Percentiles rank a stretch among this genome's conserved stretches.
Evolutionary conservation across 2,113 vertebrate species (phyloP).

Genomic region (Cepphus grylle): DNA sequence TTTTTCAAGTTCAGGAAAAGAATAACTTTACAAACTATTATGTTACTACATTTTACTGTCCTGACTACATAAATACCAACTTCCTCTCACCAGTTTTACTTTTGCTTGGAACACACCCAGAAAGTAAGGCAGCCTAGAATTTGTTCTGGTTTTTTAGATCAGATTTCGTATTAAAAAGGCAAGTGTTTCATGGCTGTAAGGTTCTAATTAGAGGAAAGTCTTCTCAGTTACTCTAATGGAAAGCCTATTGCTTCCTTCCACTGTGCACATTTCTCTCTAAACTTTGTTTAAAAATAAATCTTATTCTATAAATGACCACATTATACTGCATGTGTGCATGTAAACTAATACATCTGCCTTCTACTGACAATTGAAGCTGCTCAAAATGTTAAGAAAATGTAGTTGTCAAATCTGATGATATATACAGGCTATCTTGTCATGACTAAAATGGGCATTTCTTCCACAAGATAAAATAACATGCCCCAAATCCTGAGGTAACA

Average conservation of each 20-base stretch:
- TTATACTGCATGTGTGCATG: neutral
- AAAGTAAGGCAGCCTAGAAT: neutral
- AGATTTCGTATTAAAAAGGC: neutral
- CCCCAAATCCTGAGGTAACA: neutral
- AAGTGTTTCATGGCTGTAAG: neutral
- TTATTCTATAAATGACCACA: neutral
- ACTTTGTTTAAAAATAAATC: neutral
- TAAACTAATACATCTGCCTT: neutral
- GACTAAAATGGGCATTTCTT: neutral
- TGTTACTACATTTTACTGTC: neutral
- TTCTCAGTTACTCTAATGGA: neutral
- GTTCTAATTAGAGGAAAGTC: neutral
- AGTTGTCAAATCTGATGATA: neutral
- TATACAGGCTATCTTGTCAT: neutral
- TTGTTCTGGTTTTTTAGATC: neutral
- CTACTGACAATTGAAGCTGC: neutral
- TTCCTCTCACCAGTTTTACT: neutral
- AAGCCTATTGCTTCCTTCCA: neutral
- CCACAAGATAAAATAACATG: neutral
- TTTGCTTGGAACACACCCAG: neutral
- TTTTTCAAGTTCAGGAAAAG: neutral
- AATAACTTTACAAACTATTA: neutral
- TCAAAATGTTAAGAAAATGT: neutral
- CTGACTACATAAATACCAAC: neutral
- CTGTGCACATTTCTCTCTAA: neutral